These are phyloP conservation scores for Columba guinea DNA, from an alignment of 2,797 vertebrate species.

Conservation along the genomic window DNA sequence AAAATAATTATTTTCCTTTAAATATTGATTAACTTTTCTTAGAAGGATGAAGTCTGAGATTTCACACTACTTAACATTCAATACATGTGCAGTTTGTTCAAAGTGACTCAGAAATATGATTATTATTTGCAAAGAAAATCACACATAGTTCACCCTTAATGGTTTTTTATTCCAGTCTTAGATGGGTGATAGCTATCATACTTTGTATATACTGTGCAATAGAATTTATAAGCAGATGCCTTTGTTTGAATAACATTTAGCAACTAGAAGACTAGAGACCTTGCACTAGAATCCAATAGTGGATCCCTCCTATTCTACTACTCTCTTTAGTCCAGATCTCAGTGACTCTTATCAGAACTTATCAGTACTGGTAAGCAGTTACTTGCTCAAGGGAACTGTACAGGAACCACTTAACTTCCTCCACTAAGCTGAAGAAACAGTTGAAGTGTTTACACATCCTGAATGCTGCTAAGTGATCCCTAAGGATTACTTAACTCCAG, in stretches of 20 bases:
- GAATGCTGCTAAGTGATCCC: not conserved
- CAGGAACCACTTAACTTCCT: not conserved
- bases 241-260: not conserved
- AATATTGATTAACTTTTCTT: not conserved
- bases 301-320: not conserved
- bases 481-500: not conserved
- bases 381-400: accelerated
- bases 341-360: not conserved
- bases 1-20: not conserved
- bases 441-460: not conserved
- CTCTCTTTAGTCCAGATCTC: not conserved
- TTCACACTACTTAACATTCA: not conserved
- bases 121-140: not conserved
- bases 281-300: not conserved
- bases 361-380: not conserved
- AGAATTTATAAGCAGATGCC: not conserved
- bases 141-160: not conserved
- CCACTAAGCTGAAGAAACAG: not conserved
- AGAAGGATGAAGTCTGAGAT: not conserved
- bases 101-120: not conserved
- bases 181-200: not conserved
- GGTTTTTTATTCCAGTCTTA: not conserved
- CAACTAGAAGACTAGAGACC: not conserved
- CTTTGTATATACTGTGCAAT: not conserved
- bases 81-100: not conserved